These are phyloP conservation scores for Zeus faber DNA, from an alignment of 2,113 vertebrate genomes.

Conservation along the genomic window DNA sequence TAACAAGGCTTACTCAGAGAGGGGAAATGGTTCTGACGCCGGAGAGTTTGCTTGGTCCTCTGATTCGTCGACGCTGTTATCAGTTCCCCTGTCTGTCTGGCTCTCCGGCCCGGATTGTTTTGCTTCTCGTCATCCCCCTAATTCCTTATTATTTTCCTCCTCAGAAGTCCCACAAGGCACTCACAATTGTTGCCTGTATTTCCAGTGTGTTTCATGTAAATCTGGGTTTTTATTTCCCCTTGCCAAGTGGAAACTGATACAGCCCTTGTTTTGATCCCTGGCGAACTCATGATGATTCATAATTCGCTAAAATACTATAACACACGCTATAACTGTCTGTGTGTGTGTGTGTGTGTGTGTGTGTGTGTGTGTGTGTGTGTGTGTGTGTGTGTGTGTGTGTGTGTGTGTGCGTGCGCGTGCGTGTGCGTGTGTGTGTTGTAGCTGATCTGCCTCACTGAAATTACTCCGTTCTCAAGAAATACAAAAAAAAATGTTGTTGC, in stretches of 20 bases:
- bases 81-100: too few relatives aligned
- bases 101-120: too few relatives aligned
- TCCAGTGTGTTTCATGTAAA: conserved; percentile 2
- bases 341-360: neutral
- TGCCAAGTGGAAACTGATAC: neutral
- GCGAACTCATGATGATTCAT: conserved; percentile 9
- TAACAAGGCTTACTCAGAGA: conserved; percentile 1
- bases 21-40: conserved; percentile 40
- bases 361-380: conserved; percentile 2
- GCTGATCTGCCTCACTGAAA: too few relatives aligned
- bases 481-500: too few relatives aligned
- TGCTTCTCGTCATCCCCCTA: too few relatives aligned
- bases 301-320: too few relatives aligned
- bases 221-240: conserved; percentile 9
- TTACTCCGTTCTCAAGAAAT: too few relatives aligned
- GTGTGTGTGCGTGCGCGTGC: neutral
- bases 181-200: too few relatives aligned
- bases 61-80: too few relatives aligned
- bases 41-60: too few relatives aligned
- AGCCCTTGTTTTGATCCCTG: conserved; percentile 7
- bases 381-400: neutral
- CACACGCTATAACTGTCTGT: too few relatives aligned
- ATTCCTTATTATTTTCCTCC: conserved; percentile 11
- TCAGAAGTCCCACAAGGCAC: neutral
- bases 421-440: neutral